A percentile compares a stretch with the other conserved stretches of the same genome.
phyloP scores from a whole-genome alignment of 1,140 invertebrate species.

The Drosophila guanche region DNA sequence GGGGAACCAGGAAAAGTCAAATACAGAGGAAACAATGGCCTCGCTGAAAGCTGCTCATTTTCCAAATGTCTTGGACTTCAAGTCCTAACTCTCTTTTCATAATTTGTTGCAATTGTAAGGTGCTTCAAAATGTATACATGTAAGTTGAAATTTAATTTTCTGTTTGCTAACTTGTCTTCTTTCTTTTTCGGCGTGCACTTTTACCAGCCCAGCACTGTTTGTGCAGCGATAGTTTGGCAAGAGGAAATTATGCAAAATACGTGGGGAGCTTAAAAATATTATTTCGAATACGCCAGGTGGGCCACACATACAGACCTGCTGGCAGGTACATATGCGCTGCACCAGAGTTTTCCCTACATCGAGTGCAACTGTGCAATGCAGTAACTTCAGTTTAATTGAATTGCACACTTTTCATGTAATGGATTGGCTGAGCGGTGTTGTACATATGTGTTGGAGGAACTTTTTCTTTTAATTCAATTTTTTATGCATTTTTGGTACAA shows the following conservation, averaged over 20 bases:
- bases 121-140: slow-evolving; percentile 57
- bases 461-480: slow-evolving; percentile 48
- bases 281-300: slow-evolving; percentile 76
- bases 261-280: slow-evolving; percentile 61
- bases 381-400: slow-evolving; percentile 74
- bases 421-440: slow-evolving; percentile 4
- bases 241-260: slow-evolving; percentile 79
- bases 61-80: slow-evolving; percentile 63
- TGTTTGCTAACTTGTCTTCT: slow-evolving; percentile 51
- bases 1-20: slow-evolving; percentile 56
- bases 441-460: slow-evolving; percentile 16
- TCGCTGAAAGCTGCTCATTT: slow-evolving; percentile 63
- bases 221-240: slow-evolving; percentile 65
- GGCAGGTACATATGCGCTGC: slow-evolving; percentile 37
- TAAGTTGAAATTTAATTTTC: slow-evolving; percentile 72
- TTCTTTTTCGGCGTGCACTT: slow-evolving; percentile 11
- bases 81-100: slow-evolving; percentile 13
- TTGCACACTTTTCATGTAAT: slow-evolving; percentile 63
- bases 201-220: slow-evolving; percentile 51
- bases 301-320: slow-evolving; percentile 24
- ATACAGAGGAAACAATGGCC: slow-evolving; percentile 59
- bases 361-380: slow-evolving; percentile 20
- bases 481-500: slow-evolving; percentile 17
- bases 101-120: slow-evolving; percentile 69
- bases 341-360: slow-evolving; percentile 58